Percentiles rank a stretch among this genome's conserved stretches.
phyloP scores from a whole-genome alignment of 2,797 vertebrate species.

The Takifugu rubripes region DNA sequence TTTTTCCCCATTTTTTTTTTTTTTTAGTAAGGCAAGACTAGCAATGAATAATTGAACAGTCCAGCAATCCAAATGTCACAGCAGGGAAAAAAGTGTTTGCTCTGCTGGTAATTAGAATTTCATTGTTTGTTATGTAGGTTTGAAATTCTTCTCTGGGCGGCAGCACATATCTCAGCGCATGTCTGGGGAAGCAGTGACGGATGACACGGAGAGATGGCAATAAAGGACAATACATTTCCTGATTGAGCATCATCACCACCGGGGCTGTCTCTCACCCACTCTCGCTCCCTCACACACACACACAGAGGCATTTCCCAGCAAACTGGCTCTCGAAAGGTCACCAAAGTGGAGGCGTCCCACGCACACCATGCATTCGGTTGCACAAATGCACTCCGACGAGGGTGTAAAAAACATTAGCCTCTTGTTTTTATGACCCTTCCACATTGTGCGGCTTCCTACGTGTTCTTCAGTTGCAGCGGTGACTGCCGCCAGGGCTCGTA shows the following conservation, averaged over 20 bases:
- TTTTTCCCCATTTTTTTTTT: slow-evolving; percentile 17
- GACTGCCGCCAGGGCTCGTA: slow-evolving; percentile 1
- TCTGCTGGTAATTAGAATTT: slow-evolving; percentile 77
- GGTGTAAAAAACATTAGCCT: slow-evolving; percentile 5
- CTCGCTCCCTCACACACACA: slow-evolving; percentile 12
- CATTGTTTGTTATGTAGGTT: slow-evolving; percentile 78
- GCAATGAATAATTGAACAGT: slow-evolving; percentile 81
- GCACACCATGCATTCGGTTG: slow-evolving; percentile 3
- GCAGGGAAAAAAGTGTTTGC: slow-evolving; percentile 75
- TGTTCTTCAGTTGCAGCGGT: too few species aligned
- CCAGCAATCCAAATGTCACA: slow-evolving; percentile 78
- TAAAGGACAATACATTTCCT: slow-evolving; percentile 40
- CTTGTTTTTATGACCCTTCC: slow-evolving; percentile 16
- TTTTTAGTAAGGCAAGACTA: slow-evolving; percentile 43
- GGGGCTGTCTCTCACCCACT: slow-evolving; percentile 12
- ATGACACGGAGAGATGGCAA: slow-evolving; percentile 54
- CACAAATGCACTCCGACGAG: slow-evolving; percentile 1
- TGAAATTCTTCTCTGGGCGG: slow-evolving; percentile 64
- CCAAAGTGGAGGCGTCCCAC: slow-evolving; percentile 8
- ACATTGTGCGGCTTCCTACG: not conserved
- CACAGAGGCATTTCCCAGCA: slow-evolving; percentile 19
- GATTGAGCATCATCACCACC: slow-evolving; percentile 39
- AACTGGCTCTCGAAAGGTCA: slow-evolving; percentile 11
- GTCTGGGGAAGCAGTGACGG: slow-evolving; percentile 38
- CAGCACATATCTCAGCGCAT: slow-evolving; percentile 46